These are phyloP conservation scores for Fistularia commersonii DNA, from an alignment of 2,797 vertebrate species.

Conservation along the genomic window DNA sequence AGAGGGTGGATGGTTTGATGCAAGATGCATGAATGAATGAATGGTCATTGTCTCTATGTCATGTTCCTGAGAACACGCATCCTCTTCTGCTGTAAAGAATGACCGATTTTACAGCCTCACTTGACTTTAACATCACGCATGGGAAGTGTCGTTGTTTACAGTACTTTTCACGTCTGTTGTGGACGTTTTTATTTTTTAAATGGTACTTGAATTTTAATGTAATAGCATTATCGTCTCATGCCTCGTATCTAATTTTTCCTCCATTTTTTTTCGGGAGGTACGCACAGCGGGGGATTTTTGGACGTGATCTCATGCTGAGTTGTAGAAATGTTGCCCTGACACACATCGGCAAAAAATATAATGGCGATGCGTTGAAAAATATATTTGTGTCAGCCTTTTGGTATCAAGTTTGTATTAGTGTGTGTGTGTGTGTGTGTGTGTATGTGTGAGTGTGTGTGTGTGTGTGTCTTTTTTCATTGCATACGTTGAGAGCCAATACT, in stretches of 20 bases:
- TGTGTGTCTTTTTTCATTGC: neutral
- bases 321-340: constrained; percentile 20
- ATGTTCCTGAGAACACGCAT: too few species aligned
- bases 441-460: too few species aligned
- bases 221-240: constrained; percentile 1
- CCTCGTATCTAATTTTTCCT: constrained; percentile 14
- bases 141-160: constrained; percentile 7
- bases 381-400: neutral
- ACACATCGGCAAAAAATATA: constrained; percentile 16
- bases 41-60: too few species aligned
- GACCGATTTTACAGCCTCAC: constrained; percentile 12
- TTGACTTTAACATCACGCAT: constrained; percentile 22
- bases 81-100: constrained; percentile 25
- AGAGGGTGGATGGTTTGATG: too few species aligned
- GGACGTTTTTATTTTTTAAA: constrained; percentile 1
- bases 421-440: too few species aligned
- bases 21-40: too few species aligned
- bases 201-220: constrained; percentile 13
- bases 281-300: too few species aligned
- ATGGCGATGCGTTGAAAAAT: constrained; percentile 2
- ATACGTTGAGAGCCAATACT: too few species aligned
- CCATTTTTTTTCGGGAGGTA: neutral
- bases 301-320: too few species aligned
- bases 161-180: constrained; percentile 10
- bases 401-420: neutral